Percentiles rank a stretch among this genome's conserved stretches.
phyloP scores from a whole-genome alignment of 2,113 vertebrate genomes.

The Leucopsar rothschildi region DNA sequence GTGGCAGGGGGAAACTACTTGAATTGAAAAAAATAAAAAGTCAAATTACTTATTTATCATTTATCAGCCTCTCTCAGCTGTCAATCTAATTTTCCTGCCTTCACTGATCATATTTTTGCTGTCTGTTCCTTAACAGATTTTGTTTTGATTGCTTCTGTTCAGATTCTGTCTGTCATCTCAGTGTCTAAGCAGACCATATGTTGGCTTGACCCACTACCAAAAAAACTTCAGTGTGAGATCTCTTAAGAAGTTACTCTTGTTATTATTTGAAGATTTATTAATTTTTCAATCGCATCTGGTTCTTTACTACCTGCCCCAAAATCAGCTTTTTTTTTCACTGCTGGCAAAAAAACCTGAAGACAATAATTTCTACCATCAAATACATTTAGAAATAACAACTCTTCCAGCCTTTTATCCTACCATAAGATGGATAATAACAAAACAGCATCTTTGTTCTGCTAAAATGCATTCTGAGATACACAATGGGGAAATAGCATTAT shows the following conservation, averaged over 20 bases:
- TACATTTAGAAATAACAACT: neutral
- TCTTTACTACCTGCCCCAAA: conserved; percentile 17
- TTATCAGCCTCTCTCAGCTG: conserved; percentile 25
- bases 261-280: conserved; percentile 58
- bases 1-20: neutral
- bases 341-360: neutral
- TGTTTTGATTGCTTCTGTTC: conserved; percentile 62
- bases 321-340: neutral
- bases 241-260: conserved; percentile 29
- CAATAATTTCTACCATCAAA: neutral
- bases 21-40: neutral
- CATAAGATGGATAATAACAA: neutral
- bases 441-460: neutral
- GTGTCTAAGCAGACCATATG: conserved; percentile 55
- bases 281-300: conserved; percentile 40
- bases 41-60: neutral
- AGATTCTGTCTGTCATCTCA: conserved; percentile 52
- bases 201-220: conserved; percentile 46
- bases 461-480: neutral
- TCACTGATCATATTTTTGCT: conserved; percentile 53
- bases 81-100: conserved; percentile 41
- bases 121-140: conserved; percentile 63
- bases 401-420: neutral
- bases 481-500: neutral
- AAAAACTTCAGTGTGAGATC: conserved; percentile 36